A percentile compares a stretch with the other conserved stretches of the same genome.
Conservation (phyloP, 2,888 invertebrate species). For the Parnassius smintheus region DNA sequence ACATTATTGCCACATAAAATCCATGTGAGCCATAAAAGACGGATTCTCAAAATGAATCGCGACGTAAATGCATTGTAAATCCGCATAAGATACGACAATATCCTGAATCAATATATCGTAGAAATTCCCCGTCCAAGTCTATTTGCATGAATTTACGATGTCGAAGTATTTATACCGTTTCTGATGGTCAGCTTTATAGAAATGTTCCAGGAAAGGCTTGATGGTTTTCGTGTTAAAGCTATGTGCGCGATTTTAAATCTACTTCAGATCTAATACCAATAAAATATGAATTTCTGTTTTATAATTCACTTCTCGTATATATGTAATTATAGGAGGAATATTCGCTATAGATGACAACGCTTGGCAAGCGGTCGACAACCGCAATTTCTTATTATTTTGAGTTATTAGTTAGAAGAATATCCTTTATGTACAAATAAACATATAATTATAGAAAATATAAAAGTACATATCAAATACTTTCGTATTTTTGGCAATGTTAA, state of each 20-base stretch:
- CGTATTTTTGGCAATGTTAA: too few relatives aligned
- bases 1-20: constrained; percentile 28
- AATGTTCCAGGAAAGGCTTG: constrained; percentile 24
- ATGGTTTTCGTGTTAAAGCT: constrained; percentile 17
- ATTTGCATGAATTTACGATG: constrained; percentile 54
- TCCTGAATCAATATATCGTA: constrained; percentile 49
- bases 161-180: constrained; percentile 29
- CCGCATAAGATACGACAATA: constrained; percentile 42
- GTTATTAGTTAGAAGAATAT: too few relatives aligned
- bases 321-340: too few relatives aligned
- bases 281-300: constrained; percentile 11
- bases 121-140: constrained; percentile 37
- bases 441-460: too few relatives aligned
- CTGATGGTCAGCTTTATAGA: constrained; percentile 24
- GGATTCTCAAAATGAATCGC: constrained; percentile 41
- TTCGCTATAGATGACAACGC: too few relatives aligned
- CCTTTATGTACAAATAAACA: too few relatives aligned
- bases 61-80: constrained; percentile 50
- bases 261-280: constrained; percentile 6
- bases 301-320: neutral
- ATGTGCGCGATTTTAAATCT: constrained; percentile 16
- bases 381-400: too few relatives aligned
- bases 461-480: too few relatives aligned
- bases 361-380: too few relatives aligned
- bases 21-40: constrained; percentile 36